Percentiles rank a stretch among this genome's conserved stretches.
These are phyloP conservation scores for Arrhopalites spinosus DNA, from an alignment of 2,888 invertebrate species.

Conservation along the genomic window DNA sequence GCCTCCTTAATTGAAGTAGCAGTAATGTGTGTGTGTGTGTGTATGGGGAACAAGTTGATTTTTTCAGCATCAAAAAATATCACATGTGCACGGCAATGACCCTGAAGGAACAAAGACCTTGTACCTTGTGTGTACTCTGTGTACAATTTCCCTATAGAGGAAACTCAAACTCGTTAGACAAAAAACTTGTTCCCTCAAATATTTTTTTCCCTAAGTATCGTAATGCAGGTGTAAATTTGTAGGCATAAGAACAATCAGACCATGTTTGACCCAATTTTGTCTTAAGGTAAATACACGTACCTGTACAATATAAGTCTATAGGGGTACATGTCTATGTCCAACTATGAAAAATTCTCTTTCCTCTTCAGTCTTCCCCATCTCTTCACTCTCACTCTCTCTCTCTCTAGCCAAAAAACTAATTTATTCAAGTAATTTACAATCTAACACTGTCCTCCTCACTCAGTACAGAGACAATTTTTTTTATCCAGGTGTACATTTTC, in stretches of 20 bases:
- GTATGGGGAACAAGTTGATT: background rate
- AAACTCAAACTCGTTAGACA: slow-evolving; percentile 26
- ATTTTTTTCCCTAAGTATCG: background rate
- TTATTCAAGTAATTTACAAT: too few species aligned
- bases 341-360: too few species aligned
- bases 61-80: slow-evolving; percentile 23
- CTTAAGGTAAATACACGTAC: too few species aligned
- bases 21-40: background rate
- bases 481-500: too few species aligned
- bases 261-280: slow-evolving; percentile 39
- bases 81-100: slow-evolving; percentile 53
- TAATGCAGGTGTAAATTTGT: background rate
- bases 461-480: too few species aligned
- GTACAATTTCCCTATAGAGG: slow-evolving; percentile 18
- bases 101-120: slow-evolving; percentile 44
- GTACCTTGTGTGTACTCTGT: slow-evolving; percentile 27
- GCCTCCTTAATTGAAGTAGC: background rate
- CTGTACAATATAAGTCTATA: too few species aligned
- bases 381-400: too few species aligned
- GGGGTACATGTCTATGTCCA: too few species aligned
- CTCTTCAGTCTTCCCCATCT: too few species aligned
- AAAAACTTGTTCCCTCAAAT: slow-evolving; percentile 32
- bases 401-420: too few species aligned
- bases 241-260: slow-evolving; percentile 18
- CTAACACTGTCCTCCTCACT: too few species aligned